Evolutionary conservation across 2,888 invertebrate species (phyloP).

Genomic region (Morpho helenor): DNA sequence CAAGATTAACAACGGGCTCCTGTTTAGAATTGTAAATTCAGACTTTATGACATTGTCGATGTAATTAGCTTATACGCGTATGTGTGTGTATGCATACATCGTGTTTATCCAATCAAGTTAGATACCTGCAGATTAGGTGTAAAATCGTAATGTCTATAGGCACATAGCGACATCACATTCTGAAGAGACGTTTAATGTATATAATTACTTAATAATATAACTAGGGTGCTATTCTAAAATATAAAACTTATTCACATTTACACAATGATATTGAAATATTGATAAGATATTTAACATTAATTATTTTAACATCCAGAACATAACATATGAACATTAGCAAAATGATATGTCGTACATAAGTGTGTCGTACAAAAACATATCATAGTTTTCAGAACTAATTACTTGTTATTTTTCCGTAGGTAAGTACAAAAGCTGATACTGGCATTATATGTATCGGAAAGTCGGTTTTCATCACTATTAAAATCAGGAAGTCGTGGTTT

Average conservation of each 20-base stretch:
- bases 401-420: not conserved
- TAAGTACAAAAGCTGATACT: not conserved
- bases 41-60: too few species aligned
- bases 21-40: too few species aligned
- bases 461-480: too few species aligned
- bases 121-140: slow-evolving; percentile 1
- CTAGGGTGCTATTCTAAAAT: slow-evolving; percentile 61
- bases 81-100: too few species aligned
- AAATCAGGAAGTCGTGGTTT: too few species aligned
- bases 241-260: slow-evolving; percentile 29
- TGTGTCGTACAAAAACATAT: slow-evolving; percentile 4
- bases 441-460: not conserved
- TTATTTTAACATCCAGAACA: slow-evolving; percentile 20
- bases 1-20: too few species aligned
- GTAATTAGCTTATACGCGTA: too few species aligned
- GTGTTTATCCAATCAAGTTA: too few species aligned
- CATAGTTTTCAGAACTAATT: slow-evolving; percentile 3
- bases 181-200: slow-evolving; percentile 5
- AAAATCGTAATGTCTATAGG: slow-evolving; percentile 6
- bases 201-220: slow-evolving; percentile 34
- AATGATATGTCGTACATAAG: slow-evolving; percentile 51
- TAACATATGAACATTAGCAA: slow-evolving; percentile 28
- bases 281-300: slow-evolving; percentile 12
- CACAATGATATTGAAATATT: slow-evolving; percentile 24
- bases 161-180: slow-evolving; percentile 6